Percentiles rank a stretch among this genome's conserved stretches.
Evolutionary conservation across 1,140 invertebrate genomes (phyloP).

Genomic region (Eciton burchellii): DNA sequence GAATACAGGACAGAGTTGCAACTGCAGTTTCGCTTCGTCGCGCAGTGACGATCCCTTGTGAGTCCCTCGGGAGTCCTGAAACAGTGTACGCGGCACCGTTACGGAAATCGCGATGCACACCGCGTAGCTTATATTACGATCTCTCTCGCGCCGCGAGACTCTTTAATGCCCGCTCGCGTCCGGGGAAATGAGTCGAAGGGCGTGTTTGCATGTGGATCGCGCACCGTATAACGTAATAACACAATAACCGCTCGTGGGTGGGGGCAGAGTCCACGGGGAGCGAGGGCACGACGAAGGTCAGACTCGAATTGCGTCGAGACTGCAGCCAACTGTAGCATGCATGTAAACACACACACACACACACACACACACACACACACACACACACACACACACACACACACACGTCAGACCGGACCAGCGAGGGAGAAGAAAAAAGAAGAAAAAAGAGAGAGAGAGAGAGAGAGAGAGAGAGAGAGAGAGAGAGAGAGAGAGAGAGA

Average conservation of each 20-base stretch:
- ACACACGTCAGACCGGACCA: neutral
- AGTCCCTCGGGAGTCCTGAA: neutral
- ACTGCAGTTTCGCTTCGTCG: too few relatives aligned
- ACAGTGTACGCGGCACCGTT: neutral
- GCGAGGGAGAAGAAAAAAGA: slow-evolving; percentile 17
- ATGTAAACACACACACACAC: too few relatives aligned
- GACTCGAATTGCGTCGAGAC: slow-evolving; percentile 67
- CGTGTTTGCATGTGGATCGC: slow-evolving; percentile 57
- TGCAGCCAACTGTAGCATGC: slow-evolving; percentile 62
- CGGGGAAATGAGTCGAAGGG: slow-evolving; percentile 53
- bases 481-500: slow-evolving; percentile 20
- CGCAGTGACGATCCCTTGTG: too few relatives aligned
- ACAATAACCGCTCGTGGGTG: slow-evolving; percentile 70
- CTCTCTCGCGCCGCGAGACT: too few relatives aligned
- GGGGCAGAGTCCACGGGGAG: slow-evolving; percentile 69
- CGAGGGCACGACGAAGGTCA: slow-evolving; percentile 77
- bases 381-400: too few relatives aligned
- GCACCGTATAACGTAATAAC: slow-evolving; percentile 52
- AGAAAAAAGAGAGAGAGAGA: slow-evolving; percentile 13
- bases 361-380: too few relatives aligned
- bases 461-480: slow-evolving; percentile 5
- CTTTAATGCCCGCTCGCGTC: slow-evolving; percentile 14
- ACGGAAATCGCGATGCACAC: neutral
- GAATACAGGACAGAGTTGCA: too few relatives aligned
- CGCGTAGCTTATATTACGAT: too few relatives aligned